Evolutionary conservation across 2,797 vertebrate genomes (phyloP), one percentile per base, ranked within the genome.

Genomic region (Pyrocephalus nanus): DNA sequence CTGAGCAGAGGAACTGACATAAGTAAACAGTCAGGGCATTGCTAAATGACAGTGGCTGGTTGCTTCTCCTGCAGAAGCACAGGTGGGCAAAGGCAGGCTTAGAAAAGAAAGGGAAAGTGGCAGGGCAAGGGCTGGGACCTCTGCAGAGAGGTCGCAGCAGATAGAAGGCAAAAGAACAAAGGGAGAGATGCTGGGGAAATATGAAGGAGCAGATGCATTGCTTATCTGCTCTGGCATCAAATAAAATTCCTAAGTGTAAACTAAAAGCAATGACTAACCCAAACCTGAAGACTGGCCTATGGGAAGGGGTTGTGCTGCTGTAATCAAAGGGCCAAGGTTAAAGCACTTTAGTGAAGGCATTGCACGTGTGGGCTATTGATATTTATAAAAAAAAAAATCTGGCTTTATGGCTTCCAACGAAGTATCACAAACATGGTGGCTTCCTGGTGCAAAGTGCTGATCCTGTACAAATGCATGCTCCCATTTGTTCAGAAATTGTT

Each of bases 111-210:
- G 36, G n/a, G 13, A 65, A 54, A 66, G 43, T 0, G 0, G 17
- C 60, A 0, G 2, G 47, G 51, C 3, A 4, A 94, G 65, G 78
- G 53, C 65, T 86, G n/a, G 70, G 69, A 86, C 84, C 12, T 85
- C 53, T 86, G 57, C 65, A 60, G 85, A 79, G 60, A 84, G 29
- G 92, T 29, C 11, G 9, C 13, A 3, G 42, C 6, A 7, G 71
- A 89, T 89, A 69, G 95, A 90, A 96, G 71, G 69, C 64, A 23
- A 82, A 93, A 97, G 90, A 94, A 95, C 86, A 96, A 88, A 97
- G 81, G 51, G 36, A 93, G 36, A 75, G 60, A 36, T 11, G 23
- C 78, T 74, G 69, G 71, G 76, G 90, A 88, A 93, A 82, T 90
- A 88, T 26, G 66, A 90, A 27, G 0, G 79, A 92, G 89, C 86